Percentiles rank a stretch among this genome's conserved stretches.
Conservation (phyloP, 1,140 invertebrate genomes). For the Drosophila serrata region DNA sequence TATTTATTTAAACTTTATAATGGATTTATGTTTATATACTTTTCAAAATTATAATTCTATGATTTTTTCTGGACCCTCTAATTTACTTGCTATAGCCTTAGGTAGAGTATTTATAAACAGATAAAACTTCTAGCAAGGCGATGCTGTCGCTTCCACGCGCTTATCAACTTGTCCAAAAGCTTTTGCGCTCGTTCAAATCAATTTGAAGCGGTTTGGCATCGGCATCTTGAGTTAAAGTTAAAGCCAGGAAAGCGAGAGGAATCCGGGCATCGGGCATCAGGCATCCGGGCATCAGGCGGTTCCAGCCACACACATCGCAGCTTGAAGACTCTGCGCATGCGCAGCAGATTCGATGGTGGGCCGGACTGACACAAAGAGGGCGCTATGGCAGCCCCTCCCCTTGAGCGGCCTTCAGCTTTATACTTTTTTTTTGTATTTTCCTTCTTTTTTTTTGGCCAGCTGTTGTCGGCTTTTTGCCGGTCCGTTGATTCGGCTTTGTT, state of each 20-base stretch:
- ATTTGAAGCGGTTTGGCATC: slow-evolving; percentile 66
- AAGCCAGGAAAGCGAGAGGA: slow-evolving; percentile 4
- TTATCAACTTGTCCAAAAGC: slow-evolving; percentile 77
- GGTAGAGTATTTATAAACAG: slow-evolving; percentile 5
- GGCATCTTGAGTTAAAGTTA: slow-evolving; percentile 20
- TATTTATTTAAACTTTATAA: not conserved
- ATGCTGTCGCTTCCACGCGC: slow-evolving; percentile 55
- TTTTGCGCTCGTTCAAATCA: slow-evolving; percentile 76
- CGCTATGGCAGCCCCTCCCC: slow-evolving; percentile 17
- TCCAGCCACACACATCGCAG: slow-evolving; percentile 51
- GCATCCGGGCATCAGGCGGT: slow-evolving; percentile 9
- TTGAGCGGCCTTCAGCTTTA: slow-evolving; percentile 3
- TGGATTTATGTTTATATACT: not conserved
- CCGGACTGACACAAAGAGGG: slow-evolving; percentile 47
- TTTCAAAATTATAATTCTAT: not conserved
- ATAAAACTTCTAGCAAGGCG: not conserved
- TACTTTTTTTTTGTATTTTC: not conserved
- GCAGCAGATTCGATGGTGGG: slow-evolving; percentile 39
- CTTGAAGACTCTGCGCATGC: slow-evolving; percentile 33
- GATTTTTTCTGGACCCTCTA: not conserved
- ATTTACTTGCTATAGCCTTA: not conserved
- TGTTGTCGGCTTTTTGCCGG: slow-evolving; percentile 72
- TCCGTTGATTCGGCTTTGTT: slow-evolving; percentile 65
- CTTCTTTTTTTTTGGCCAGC: slow-evolving; percentile 48
- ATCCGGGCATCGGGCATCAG: not conserved